Percentiles rank a stretch among this genome's conserved stretches.
Evolutionary conservation across 2,888 invertebrate species (phyloP).

Genomic region (Clivina fossor): DNA sequence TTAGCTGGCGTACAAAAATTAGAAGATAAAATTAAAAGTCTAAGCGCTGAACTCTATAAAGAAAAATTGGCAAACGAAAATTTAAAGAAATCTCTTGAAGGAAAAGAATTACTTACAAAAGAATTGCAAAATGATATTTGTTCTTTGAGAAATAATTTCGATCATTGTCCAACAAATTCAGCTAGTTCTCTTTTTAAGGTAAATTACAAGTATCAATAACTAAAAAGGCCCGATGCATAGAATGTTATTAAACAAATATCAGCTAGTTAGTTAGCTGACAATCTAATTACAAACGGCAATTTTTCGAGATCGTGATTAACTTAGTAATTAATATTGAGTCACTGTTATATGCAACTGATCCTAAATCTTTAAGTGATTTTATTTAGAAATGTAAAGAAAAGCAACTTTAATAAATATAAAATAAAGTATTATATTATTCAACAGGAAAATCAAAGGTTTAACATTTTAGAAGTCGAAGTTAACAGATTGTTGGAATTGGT

Average conservation of each 20-base stretch:
- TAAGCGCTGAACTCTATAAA: constrained; percentile 51
- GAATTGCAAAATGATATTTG: constrained; percentile 54
- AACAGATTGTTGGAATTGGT: constrained; percentile 62
- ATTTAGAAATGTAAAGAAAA: no score
- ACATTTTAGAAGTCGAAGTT: constrained; percentile 64
- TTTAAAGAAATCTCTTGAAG: constrained; percentile 54
- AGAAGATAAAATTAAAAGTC: constrained; percentile 45
- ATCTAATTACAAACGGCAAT: no score
- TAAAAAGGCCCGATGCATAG: no score
- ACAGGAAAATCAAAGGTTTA: constrained; percentile 35
- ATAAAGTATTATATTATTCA: no score
- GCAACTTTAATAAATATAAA: no score
- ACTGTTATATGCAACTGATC: no score
- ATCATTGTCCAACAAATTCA: background rate
- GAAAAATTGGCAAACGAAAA: constrained; percentile 58
- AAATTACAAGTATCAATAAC: no score
- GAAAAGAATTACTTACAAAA: constrained; percentile 56
- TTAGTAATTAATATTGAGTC: no score
- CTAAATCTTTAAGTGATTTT: no score
- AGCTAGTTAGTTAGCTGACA: no score
- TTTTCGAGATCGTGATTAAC: no score
- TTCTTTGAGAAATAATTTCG: background rate
- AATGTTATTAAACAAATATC: no score
- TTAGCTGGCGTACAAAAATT: constrained; percentile 55
- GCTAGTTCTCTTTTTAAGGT: background rate